phyloP scores from a whole-genome alignment of 2,797 vertebrate species.

The Sphaeramia orbicularis region DNA sequence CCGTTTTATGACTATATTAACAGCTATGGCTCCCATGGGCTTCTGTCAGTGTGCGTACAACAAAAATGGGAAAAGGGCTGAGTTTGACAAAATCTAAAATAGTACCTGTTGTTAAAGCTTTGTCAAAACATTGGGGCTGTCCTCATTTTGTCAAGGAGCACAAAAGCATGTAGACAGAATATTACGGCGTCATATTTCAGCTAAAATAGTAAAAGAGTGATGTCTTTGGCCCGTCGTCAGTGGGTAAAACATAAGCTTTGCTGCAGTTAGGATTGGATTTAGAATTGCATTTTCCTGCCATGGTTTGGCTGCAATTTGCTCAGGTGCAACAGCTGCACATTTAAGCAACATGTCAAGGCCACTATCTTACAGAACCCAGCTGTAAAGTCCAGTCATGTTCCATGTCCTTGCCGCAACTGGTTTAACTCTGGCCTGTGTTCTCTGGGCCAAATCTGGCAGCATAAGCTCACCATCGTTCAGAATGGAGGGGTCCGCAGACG shows the following conservation, averaged over 20 bases:
- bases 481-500: no score
- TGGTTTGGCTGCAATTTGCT: constrained; percentile 4
- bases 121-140: constrained; percentile 15
- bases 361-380: constrained; percentile 20
- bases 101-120: constrained; percentile 22
- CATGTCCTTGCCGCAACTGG: constrained; percentile 5
- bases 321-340: constrained; percentile 3
- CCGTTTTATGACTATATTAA: constrained; percentile 44
- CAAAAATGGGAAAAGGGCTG: constrained; percentile 16
- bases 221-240: constrained; percentile 3
- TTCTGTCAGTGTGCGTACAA: constrained; percentile 26
- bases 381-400: constrained; percentile 13
- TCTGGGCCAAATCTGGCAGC: background rate
- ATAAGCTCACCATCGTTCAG: background rate
- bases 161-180: background rate
- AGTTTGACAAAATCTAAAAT: constrained; percentile 22
- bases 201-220: background rate
- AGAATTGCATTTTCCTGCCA: constrained; percentile 1
- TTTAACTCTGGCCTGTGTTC: constrained; percentile 5
- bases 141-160: constrained; percentile 14
- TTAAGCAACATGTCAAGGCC: background rate
- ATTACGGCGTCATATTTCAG: constrained; percentile 1
- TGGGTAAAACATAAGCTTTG: no score
- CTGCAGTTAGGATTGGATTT: background rate
- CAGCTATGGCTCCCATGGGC: constrained; percentile 23